Evolutionary conservation across 2,888 invertebrate genomes (phyloP), one percentile per base, ranked within the genome.

Genomic region (Nyleta sp.): DNA sequence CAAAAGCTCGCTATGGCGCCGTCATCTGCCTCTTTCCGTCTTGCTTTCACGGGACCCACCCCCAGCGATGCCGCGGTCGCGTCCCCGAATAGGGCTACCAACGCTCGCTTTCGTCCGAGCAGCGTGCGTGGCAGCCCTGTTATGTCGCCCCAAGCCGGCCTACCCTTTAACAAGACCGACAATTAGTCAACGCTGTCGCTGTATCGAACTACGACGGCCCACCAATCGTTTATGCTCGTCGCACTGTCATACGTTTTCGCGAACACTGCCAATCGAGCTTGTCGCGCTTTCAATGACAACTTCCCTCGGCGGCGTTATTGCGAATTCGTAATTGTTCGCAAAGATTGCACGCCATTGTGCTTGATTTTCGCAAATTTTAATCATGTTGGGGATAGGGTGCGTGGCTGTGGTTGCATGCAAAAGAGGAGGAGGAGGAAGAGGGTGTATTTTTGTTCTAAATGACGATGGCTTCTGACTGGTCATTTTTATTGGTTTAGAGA

Each of bases 1-100:
- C 80, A 82, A 80, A 82, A 84, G 78, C 79, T 80, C 70, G 64
- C 53, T 50, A 70, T 57, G 38, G 84, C 84, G 80, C 83, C 78
- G 78, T 78, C 78, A 65, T 50, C 24, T 15, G 65, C 76, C 71
- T 57, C 71, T 67, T 52, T 64, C 72, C 42, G 31, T 55, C 76
- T 72, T 70, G 84, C 84, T 85, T 86, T 86, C 84, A 83, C 85
- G 84, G 84, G 85, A 81, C 83, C 87, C 85, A 76, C 74, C 80
- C 74, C 64, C 46, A 44, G 57, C 72, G 55, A 50, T 48, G 65
- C 53, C 73, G 62, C 67, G 62, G 77, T 67, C 71, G 62, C 72
- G 62, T 67, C 28, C n/a, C 55, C 48, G 65, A 65, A 67, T 71
- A 73, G 73, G 60, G 76, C 64, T 50, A 46, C 59, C 50, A 72